Conservation (phyloP, 2,113 vertebrate species). For the Corythaeola cristata region DNA sequence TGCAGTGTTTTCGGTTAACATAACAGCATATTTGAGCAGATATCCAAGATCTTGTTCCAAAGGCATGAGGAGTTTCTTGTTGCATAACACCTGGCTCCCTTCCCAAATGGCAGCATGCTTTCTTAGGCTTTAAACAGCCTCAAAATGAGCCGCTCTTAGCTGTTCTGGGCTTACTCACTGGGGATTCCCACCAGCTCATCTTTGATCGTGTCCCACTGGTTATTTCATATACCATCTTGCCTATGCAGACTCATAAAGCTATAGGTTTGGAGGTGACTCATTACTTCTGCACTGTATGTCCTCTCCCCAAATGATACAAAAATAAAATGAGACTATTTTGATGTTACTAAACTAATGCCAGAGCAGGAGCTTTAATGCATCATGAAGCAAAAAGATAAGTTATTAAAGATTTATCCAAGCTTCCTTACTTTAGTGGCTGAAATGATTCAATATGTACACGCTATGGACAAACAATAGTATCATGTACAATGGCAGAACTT, state of each 20-base stretch:
- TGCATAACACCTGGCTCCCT: slow-evolving; percentile 37
- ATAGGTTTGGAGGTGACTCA: slow-evolving; percentile 1
- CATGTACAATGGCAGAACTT: neutral
- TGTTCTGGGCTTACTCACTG: neutral
- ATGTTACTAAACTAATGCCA: neutral
- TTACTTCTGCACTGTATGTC: neutral
- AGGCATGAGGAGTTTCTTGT: neutral
- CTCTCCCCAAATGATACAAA: neutral
- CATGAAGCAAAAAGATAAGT: neutral
- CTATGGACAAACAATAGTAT: neutral
- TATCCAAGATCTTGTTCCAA: slow-evolving; percentile 21
- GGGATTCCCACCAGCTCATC: neutral
- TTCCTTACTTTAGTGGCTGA: slow-evolving; percentile 4
- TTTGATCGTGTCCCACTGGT: neutral
- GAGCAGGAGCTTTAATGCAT: neutral
- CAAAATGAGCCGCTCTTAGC: neutral
- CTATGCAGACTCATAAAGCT: neutral
- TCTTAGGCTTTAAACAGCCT: slow-evolving; percentile 39
- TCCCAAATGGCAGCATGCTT: slow-evolving; percentile 29
- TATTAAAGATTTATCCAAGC: slow-evolving; percentile 44
- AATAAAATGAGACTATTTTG: slow-evolving; percentile 16
- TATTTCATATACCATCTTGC: neutral
- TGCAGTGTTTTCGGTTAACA: neutral
- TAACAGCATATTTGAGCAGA: neutral
- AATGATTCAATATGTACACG: neutral